Conservation (phyloP, 2,113 vertebrate species). For the Chaenocephalus aceratus region DNA sequence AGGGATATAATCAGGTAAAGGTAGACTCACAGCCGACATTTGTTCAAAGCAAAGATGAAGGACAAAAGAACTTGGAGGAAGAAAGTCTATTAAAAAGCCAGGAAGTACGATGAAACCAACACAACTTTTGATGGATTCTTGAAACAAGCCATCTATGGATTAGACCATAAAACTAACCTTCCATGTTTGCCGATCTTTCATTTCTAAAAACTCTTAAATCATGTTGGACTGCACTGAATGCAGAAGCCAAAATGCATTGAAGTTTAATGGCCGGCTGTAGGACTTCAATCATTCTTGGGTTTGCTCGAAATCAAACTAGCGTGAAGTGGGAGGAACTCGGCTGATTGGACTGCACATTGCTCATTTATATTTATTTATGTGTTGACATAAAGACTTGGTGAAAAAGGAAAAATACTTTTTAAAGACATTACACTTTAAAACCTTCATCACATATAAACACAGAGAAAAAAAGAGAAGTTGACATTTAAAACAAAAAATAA, state of each 20-base stretch:
- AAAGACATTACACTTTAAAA: not conserved
- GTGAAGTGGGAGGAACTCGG: conserved; percentile 5
- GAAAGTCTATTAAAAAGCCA: not conserved
- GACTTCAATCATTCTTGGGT: not conserved
- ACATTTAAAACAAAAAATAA: not conserved
- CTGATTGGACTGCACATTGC: conserved; percentile 35
- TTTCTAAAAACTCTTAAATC: conserved; percentile 15
- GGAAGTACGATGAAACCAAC: not conserved
- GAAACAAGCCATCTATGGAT: conserved; percentile 25
- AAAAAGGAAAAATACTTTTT: not conserved
- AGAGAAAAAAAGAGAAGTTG: not conserved
- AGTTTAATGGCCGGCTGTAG: not conserved
- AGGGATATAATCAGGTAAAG: not conserved
- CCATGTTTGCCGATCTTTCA: not conserved
- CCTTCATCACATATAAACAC: not conserved
- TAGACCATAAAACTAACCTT: conserved; percentile 1
- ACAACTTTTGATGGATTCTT: conserved; percentile 22
- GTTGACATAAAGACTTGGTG: conserved; percentile 13
- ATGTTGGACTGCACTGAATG: not conserved
- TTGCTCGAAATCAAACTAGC: conserved; percentile 15
- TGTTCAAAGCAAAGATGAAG: not conserved
- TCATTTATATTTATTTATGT: conserved; percentile 27
- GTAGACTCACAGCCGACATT: not conserved
- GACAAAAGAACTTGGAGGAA: not conserved
- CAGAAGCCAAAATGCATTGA: not conserved